Percentiles rank a stretch among this genome's conserved stretches.
These are phyloP conservation scores for Drosophila truncata DNA, from an alignment of 1,140 invertebrate species.

Conservation along the genomic window DNA sequence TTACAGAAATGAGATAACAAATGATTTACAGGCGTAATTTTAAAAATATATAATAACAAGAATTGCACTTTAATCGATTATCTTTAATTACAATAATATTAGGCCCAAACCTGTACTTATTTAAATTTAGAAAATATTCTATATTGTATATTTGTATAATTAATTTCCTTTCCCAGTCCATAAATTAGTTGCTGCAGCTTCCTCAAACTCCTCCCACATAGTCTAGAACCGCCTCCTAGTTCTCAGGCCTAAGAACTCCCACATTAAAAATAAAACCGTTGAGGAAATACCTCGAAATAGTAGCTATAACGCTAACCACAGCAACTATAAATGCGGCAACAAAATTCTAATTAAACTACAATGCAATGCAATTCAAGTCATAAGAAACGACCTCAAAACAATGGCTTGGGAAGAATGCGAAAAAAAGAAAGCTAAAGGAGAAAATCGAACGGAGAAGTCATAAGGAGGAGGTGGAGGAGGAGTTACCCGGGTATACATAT, in stretches of 20 bases:
- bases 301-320: constrained; percentile 31
- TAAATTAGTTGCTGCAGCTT: constrained; percentile 13
- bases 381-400: constrained; percentile 70
- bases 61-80: not conserved
- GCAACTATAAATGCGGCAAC: constrained; percentile 14
- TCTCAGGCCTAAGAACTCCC: constrained; percentile 40
- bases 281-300: constrained; percentile 35
- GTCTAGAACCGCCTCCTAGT: not conserved
- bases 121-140: not conserved
- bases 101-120: not conserved
- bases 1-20: not conserved
- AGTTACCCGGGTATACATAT: constrained; percentile 8
- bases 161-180: constrained; percentile 8
- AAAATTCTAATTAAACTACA: constrained; percentile 67
- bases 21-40: not conserved
- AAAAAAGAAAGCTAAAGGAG: constrained; percentile 26
- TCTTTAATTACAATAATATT: not conserved
- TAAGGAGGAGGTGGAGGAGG: not conserved
- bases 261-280: constrained; percentile 50
- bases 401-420: constrained; percentile 47
- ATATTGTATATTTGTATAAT: not conserved
- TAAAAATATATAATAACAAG: not conserved
- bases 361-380: constrained; percentile 58
- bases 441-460: constrained; percentile 19
- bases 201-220: not conserved